Percentiles rank a stretch among this genome's conserved stretches.
Evolutionary conservation across 1,140 invertebrate genomes (phyloP).

Genomic region (Trichomalopsis sarcophagae): DNA sequence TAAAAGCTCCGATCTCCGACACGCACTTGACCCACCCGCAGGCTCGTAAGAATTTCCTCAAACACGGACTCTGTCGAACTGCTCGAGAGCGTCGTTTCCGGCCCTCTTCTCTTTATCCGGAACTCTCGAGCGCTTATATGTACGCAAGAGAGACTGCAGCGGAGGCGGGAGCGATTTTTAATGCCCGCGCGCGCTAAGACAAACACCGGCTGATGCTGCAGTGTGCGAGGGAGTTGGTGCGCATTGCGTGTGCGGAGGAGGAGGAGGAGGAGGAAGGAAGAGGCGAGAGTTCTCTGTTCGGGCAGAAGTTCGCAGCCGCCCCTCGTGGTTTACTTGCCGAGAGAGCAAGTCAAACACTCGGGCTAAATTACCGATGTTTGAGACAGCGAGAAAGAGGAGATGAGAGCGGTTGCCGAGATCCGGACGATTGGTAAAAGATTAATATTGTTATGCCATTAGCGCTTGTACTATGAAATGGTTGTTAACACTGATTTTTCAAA

Average conservation of each 20-base stretch:
- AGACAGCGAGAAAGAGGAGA: not conserved
- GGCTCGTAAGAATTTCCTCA: too few species aligned
- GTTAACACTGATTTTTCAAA: too few species aligned
- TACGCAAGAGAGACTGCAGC: too few species aligned
- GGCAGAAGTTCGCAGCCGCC: not conserved
- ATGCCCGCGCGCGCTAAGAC: not conserved
- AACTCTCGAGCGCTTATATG: too few species aligned
- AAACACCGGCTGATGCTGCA: constrained; percentile 3
- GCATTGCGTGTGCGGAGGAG: not conserved
- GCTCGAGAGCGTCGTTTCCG: too few species aligned
- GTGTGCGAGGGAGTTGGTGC: too few species aligned
- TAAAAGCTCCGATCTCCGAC: not conserved
- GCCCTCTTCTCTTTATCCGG: too few species aligned
- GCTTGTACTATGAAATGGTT: too few species aligned
- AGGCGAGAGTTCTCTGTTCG: not conserved
- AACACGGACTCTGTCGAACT: too few species aligned
- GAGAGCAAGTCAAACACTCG: not conserved
- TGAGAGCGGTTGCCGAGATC: not conserved
- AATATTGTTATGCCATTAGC: not conserved
- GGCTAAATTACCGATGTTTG: not conserved
- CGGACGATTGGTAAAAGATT: constrained; percentile 2
- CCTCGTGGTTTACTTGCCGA: not conserved
- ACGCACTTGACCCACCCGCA: too few species aligned
- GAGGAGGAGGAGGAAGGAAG: not conserved
- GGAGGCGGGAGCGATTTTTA: too few species aligned